phyloP scores from a whole-genome alignment of 2,113 vertebrate species.

The Larimichthys crocea region DNA sequence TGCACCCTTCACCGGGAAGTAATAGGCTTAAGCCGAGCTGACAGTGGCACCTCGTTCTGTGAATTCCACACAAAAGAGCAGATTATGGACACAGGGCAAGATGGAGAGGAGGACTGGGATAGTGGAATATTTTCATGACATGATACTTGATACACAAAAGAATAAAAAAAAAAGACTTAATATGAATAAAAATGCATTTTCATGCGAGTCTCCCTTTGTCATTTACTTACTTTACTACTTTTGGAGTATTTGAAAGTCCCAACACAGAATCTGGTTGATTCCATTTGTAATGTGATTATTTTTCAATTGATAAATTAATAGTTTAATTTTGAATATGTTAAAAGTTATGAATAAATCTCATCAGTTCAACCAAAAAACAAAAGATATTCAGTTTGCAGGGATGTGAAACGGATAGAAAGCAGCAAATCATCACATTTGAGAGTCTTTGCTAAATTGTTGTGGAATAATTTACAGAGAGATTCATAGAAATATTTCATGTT shows the following conservation, averaged over 20 bases:
- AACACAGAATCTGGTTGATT: background rate
- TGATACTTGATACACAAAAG: slow-evolving; percentile 69
- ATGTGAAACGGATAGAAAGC: background rate
- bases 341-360: no score
- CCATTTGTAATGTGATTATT: no score
- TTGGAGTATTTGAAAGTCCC: background rate
- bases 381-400: background rate
- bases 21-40: slow-evolving; percentile 72
- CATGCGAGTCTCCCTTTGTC: slow-evolving; percentile 40
- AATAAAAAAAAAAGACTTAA: slow-evolving; percentile 49
- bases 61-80: slow-evolving; percentile 68
- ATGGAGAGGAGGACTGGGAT: slow-evolving; percentile 24
- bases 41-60: slow-evolving; percentile 67
- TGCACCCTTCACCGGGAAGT: slow-evolving; percentile 63
- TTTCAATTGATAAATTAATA: no score
- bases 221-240: background rate
- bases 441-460: background rate
- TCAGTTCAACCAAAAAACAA: background rate
- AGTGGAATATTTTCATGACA: slow-evolving; percentile 70
- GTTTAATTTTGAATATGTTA: no score
- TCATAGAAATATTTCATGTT: no score
- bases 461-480: background rate
- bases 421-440: background rate
- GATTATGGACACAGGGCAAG: slow-evolving; percentile 45
- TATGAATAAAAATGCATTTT: slow-evolving; percentile 73